phyloP scores from a whole-genome alignment of 1,140 invertebrate genomes.

The Cylas formicarius region DNA sequence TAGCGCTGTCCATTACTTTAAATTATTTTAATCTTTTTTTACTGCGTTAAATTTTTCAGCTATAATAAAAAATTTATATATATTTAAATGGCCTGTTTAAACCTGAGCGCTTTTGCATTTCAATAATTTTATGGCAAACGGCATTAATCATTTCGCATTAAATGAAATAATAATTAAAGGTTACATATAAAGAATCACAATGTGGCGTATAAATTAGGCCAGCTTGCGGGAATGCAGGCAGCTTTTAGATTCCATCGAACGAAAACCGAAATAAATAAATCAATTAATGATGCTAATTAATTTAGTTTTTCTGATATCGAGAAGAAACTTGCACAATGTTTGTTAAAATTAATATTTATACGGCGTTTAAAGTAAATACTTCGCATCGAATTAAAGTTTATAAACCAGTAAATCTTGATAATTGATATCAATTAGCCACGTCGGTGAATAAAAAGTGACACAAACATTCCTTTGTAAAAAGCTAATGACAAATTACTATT shows the following conservation, averaged over 20 bases:
- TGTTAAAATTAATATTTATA: conserved; percentile 31
- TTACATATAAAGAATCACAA: too few relatives aligned
- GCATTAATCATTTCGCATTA: too few relatives aligned
- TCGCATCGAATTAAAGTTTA: conserved; percentile 24
- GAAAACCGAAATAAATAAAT: conserved; percentile 25
- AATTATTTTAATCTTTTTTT: too few relatives aligned
- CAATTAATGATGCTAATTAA: conserved; percentile 31
- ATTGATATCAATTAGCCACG: conserved; percentile 35
- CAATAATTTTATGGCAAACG: too few relatives aligned
- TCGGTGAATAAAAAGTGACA: conserved; percentile 27
- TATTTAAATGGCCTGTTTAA: too few relatives aligned
- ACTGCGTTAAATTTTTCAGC: too few relatives aligned
- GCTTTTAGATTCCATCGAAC: conserved; percentile 8
- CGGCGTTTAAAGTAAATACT: conserved; percentile 14
- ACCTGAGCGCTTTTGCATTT: too few relatives aligned
- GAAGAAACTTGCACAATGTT: conserved; percentile 26
- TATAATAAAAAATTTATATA: too few relatives aligned
- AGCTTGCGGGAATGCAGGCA: conserved; percentile 5
- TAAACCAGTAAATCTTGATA: conserved; percentile 34
- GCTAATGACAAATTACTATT: conserved; percentile 32
- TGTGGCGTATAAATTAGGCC: too few relatives aligned
- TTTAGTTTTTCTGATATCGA: conserved; percentile 22
- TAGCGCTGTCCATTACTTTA: too few relatives aligned
- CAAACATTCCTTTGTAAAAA: conserved; percentile 34
- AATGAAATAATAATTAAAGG: too few relatives aligned